Conservation (phyloP, 1,140 invertebrate species). For the Sycobia sp. region DNA sequence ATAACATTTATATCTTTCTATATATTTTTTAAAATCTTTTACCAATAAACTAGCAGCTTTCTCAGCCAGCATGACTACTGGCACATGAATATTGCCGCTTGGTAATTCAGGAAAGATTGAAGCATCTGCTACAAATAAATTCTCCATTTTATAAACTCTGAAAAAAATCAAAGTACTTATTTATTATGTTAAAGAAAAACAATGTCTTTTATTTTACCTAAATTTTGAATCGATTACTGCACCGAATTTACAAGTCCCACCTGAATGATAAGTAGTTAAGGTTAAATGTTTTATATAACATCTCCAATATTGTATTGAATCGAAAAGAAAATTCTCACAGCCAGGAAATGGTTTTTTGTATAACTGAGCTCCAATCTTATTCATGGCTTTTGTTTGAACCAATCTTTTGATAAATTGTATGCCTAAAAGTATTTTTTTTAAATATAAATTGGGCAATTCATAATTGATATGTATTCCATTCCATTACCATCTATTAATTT, state of each 20-base stretch:
- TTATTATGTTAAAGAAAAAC: neutral
- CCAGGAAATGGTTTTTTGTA: constrained; percentile 64
- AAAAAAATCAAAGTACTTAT: constrained; percentile 35
- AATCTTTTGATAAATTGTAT: constrained; percentile 65
- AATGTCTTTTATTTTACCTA: constrained; percentile 58
- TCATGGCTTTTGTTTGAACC: constrained; percentile 64
- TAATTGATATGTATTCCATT: constrained; percentile 14
- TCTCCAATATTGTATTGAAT: constrained; percentile 60
- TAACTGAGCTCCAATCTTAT: constrained; percentile 65
- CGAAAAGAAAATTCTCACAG: constrained; percentile 58
- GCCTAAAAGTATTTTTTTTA: constrained; percentile 50
- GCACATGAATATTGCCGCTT: constrained; percentile 73
- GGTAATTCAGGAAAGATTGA: constrained; percentile 72
- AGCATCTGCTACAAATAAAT: constrained; percentile 73
- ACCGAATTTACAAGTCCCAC: constrained; percentile 78
- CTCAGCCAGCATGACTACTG: constrained; percentile 71
- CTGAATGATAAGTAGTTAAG: constrained; percentile 72
- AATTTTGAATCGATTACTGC: constrained; percentile 59
- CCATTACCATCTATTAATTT: constrained; percentile 62
- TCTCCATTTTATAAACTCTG: constrained; percentile 65
- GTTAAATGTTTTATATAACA: constrained; percentile 64
- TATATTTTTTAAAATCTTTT: constrained; percentile 25
- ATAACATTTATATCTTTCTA: constrained; percentile 31
- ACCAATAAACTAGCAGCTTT: constrained; percentile 62
- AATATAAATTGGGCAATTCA: neutral